phyloP scores from a whole-genome alignment of 1,140 invertebrate genomes.

The Pseudachorutes palmiensis region DNA sequence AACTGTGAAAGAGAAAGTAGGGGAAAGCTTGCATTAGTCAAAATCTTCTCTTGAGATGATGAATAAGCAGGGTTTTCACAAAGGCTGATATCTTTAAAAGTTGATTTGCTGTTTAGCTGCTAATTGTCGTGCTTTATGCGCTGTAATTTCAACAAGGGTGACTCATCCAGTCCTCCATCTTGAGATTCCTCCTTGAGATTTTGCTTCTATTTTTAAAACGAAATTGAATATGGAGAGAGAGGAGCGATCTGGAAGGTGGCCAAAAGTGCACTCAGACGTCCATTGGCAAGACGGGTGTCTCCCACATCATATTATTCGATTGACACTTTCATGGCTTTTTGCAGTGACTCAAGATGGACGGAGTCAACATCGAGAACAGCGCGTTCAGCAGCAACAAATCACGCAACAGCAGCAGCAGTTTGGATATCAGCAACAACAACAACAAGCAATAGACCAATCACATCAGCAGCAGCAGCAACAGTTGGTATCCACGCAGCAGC shows the following conservation, averaged over 20 bases:
- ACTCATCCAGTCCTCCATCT: background rate
- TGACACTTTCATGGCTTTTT: background rate
- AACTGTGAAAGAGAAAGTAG: background rate
- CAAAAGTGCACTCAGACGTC: background rate
- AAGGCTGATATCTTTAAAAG: background rate
- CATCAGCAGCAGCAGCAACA: constrained; percentile 23
- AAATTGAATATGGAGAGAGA: background rate
- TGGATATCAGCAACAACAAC: constrained; percentile 38
- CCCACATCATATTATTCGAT: background rate
- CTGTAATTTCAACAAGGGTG: background rate
- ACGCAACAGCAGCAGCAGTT: constrained; percentile 49
- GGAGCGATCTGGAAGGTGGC: background rate
- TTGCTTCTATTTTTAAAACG: background rate
- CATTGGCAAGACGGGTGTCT: background rate
- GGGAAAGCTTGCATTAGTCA: background rate
- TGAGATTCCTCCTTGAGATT: background rate
- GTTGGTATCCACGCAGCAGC: background rate
- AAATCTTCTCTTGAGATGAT: background rate
- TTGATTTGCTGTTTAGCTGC: no score
- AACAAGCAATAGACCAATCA: constrained; percentile 27
- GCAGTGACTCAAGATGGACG: constrained; percentile 7
- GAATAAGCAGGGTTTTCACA: background rate
- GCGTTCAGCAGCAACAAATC: constrained; percentile 12
- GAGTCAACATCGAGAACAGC: constrained; percentile 7
- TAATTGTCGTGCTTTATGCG: no score